Percentiles rank a stretch among this genome's conserved stretches.
Conservation (phyloP, 2,113 vertebrate species). For the Ciconia stormi region DNA sequence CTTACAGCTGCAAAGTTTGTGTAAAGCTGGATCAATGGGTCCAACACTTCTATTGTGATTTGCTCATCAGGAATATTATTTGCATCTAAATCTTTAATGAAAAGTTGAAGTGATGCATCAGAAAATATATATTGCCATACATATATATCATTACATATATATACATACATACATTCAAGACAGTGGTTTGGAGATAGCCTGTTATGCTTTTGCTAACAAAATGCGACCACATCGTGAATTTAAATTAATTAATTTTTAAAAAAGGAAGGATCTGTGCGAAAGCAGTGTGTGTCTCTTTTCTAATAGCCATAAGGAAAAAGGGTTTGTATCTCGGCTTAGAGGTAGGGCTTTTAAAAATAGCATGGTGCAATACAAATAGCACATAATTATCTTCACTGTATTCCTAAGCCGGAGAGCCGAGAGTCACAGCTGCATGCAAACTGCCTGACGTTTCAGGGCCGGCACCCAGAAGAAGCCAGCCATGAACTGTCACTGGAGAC, state of each 20-base stretch:
- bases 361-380: neutral
- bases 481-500: neutral
- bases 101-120: neutral
- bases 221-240: neutral
- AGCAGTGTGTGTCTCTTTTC: neutral
- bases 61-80: neutral
- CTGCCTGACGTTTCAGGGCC: neutral
- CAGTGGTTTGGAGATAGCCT: neutral
- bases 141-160: neutral
- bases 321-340: neutral
- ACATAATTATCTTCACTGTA: neutral
- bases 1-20: neutral
- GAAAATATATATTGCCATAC: neutral
- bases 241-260: neutral
- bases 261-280: neutral
- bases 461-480: neutral
- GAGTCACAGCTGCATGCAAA: neutral
- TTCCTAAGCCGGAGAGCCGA: neutral
- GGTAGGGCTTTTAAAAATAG: neutral
- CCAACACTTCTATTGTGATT: neutral
- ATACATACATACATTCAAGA: neutral
- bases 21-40: neutral
- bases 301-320: neutral
- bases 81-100: neutral
- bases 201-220: neutral